Evolutionary conservation across 2,888 invertebrate genomes (phyloP).

Genomic region (Hypomecis punctinalis): DNA sequence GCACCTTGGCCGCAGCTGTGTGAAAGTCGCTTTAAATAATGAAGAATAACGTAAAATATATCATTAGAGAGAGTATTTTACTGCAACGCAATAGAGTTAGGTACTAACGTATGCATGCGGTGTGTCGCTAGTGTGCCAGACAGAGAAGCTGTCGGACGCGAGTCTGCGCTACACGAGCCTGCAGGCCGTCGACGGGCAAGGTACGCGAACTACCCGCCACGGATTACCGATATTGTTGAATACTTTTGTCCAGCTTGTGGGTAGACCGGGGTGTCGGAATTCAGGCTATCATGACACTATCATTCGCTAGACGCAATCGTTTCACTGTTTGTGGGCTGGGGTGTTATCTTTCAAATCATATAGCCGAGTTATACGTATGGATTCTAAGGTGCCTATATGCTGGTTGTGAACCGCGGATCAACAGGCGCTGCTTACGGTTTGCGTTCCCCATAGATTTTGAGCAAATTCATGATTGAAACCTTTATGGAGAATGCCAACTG

Average conservation of each 20-base stretch:
- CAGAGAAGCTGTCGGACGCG: conserved; percentile 72
- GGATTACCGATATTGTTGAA: not conserved
- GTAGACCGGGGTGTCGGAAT: not conserved
- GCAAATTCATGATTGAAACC: no score
- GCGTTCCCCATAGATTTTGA: no score
- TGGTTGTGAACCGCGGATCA: not conserved
- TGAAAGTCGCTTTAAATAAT: no score
- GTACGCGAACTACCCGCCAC: conserved; percentile 61
- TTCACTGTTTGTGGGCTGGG: not conserved
- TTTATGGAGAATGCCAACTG: no score
- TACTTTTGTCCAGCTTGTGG: not conserved
- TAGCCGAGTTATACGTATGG: not conserved
- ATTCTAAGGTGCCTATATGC: not conserved
- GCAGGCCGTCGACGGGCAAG: conserved; percentile 87
- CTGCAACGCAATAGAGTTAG: conserved; percentile 30
- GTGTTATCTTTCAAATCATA: not conserved
- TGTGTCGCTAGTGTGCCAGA: conserved; percentile 39
- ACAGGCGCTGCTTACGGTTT: not conserved
- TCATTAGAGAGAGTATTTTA: conserved; percentile 28
- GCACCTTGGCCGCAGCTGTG: no score
- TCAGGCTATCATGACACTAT: not conserved
- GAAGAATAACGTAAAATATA: not conserved
- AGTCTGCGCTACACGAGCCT: conserved; percentile 87
- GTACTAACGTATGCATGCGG: conserved; percentile 19
- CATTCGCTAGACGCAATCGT: conserved; percentile 3